These are phyloP conservation scores for Hyphantria cunea DNA, from an alignment of 1,140 invertebrate species.

Conservation along the genomic window DNA sequence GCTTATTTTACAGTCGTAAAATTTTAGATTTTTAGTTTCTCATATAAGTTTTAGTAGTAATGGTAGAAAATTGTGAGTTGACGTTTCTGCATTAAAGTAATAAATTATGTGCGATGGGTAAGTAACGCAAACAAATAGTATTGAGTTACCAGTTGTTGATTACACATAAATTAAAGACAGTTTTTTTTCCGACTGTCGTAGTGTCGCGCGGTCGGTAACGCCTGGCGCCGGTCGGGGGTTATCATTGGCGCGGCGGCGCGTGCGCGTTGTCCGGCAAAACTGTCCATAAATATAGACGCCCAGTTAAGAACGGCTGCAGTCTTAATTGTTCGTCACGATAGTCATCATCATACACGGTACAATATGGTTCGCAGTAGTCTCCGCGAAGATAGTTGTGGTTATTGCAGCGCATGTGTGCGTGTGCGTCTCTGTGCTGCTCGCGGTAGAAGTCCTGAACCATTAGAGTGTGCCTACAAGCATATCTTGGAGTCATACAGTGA, in stretches of 20 bases:
- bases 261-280: conserved; percentile 62
- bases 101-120: neutral
- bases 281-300: conserved; percentile 64
- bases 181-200: conserved; percentile 21
- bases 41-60: no score
- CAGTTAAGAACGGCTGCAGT: conserved; percentile 49
- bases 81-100: no score
- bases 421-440: conserved; percentile 61
- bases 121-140: neutral
- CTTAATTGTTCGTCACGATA: conserved; percentile 46
- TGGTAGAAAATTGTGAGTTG: no score
- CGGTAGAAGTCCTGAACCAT: conserved; percentile 63
- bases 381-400: conserved; percentile 68
- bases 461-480: conserved; percentile 75
- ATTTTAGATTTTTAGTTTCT: no score
- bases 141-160: conserved; percentile 4
- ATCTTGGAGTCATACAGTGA: conserved; percentile 67
- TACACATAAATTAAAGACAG: conserved; percentile 8
- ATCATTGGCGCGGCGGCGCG: conserved; percentile 58
- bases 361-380: conserved; percentile 63
- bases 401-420: conserved; percentile 73
- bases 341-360: conserved; percentile 34
- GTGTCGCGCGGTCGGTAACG: conserved; percentile 32
- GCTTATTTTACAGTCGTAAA: no score
- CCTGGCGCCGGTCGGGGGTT: conserved; percentile 67